A percentile compares a stretch with the other conserved stretches of the same genome.
Evolutionary conservation across 2,113 vertebrate species (phyloP).

Genomic region (Salvelinus namaycush): DNA sequence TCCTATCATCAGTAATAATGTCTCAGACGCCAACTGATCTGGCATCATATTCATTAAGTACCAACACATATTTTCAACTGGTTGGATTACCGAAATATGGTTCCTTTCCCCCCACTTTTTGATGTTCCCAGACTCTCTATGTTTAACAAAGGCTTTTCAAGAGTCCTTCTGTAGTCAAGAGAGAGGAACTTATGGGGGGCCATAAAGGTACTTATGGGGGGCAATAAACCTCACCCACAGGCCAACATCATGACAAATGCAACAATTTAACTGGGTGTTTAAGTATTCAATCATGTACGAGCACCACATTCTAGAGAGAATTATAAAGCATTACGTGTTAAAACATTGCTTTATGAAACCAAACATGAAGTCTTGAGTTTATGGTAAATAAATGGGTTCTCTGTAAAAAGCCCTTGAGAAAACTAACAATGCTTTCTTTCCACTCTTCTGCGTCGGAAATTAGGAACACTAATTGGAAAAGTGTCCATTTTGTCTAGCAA

Average conservation of each 20-base stretch:
- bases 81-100: no score
- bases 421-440: slow-evolving; percentile 23
- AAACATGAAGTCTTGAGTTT: slow-evolving; percentile 19
- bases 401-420: neutral
- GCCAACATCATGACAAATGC: slow-evolving; percentile 20
- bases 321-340: slow-evolving; percentile 51
- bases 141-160: no score
- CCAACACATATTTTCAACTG: no score
- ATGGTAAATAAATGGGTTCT: slow-evolving; percentile 34
- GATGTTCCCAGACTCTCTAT: no score
- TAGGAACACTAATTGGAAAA: slow-evolving; percentile 10
- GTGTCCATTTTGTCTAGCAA: slow-evolving; percentile 39
- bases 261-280: slow-evolving; percentile 56
- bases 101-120: no score
- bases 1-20: no score
- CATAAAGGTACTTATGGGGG: no score
- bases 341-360: slow-evolving; percentile 37
- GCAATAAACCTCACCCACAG: no score
- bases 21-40: no score
- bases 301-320: slow-evolving; percentile 45
- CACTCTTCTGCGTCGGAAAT: slow-evolving; percentile 5
- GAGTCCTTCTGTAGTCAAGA: no score
- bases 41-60: no score
- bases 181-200: no score
- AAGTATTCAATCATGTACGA: slow-evolving; percentile 41